Evolutionary conservation across 2,888 invertebrate genomes (phyloP).

Genomic region (Alcis repandata): DNA sequence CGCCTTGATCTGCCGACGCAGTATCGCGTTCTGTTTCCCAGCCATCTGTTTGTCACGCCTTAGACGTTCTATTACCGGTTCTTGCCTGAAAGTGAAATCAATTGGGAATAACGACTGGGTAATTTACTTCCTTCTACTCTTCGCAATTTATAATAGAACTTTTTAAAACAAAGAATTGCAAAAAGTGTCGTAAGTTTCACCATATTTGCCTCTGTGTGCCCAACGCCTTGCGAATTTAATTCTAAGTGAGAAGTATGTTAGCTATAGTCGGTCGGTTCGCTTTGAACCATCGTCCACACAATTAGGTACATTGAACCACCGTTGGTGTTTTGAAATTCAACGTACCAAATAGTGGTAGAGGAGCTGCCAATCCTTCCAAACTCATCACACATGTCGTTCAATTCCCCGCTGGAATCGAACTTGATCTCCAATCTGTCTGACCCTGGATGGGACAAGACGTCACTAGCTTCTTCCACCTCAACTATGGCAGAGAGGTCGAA

Average conservation of each 20-base stretch:
- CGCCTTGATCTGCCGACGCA: constrained; percentile 80
- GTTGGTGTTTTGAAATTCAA: background rate
- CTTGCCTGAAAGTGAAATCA: constrained; percentile 67
- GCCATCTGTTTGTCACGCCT: constrained; percentile 79
- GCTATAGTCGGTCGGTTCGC: no score
- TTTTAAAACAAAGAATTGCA: no score
- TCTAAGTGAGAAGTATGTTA: no score
- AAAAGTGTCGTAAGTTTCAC: no score
- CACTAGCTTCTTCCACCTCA: constrained; percentile 78
- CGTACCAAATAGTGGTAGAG: constrained; percentile 77
- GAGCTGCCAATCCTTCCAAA: constrained; percentile 66
- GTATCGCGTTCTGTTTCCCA: constrained; percentile 76
- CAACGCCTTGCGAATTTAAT: no score
- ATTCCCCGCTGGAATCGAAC: constrained; percentile 72
- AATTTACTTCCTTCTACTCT: no score
- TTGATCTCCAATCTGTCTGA: constrained; percentile 77
- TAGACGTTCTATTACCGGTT: constrained; percentile 77
- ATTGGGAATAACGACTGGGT: background rate
- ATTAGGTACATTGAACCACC: no score
- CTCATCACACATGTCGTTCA: constrained; percentile 72
- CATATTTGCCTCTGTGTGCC: no score
- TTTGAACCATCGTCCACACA: no score
- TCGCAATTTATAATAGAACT: no score
- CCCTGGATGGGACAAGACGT: constrained; percentile 67
- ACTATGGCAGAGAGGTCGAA: constrained; percentile 82